phyloP scores from a whole-genome alignment of 2,113 vertebrate species.

The Addax nasomaculatus region DNA sequence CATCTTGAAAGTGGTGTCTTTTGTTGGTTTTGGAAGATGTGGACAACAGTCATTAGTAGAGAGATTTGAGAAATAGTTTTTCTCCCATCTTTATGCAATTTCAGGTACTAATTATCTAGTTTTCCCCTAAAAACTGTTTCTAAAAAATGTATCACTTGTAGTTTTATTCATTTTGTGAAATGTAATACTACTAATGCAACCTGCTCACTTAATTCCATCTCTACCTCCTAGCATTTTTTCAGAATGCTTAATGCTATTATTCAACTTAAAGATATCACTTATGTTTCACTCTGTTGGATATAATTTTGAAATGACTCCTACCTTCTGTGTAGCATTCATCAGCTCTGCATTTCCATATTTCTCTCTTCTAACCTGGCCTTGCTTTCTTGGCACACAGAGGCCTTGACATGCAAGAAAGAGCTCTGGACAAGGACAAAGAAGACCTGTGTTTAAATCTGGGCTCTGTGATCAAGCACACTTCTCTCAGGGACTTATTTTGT shows the following conservation, averaged over 20 bases:
- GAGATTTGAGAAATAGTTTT: neutral
- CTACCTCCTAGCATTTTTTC: neutral
- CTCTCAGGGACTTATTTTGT: conserved; percentile 1
- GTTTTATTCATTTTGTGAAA: conserved; percentile 27
- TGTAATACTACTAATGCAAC: neutral
- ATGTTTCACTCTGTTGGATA: neutral
- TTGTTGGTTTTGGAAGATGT: neutral
- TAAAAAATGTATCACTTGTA: neutral
- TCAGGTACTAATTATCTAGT: neutral
- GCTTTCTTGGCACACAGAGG: neutral
- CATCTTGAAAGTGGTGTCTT: neutral
- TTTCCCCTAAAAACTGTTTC: neutral
- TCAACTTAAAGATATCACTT: neutral
- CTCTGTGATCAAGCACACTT: conserved; percentile 10
- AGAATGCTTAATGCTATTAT: neutral
- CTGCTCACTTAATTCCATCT: neutral
- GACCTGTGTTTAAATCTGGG: neutral
- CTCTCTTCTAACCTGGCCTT: neutral
- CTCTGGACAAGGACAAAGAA: neutral
- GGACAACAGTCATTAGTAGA: neutral
- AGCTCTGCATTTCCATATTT: neutral
- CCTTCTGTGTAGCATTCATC: neutral
- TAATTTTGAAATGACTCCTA: neutral
- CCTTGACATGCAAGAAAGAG: neutral
- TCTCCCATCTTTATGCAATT: neutral